phyloP scores from a whole-genome alignment of 2,797 vertebrate species.

The Sebastes dallii region DNA sequence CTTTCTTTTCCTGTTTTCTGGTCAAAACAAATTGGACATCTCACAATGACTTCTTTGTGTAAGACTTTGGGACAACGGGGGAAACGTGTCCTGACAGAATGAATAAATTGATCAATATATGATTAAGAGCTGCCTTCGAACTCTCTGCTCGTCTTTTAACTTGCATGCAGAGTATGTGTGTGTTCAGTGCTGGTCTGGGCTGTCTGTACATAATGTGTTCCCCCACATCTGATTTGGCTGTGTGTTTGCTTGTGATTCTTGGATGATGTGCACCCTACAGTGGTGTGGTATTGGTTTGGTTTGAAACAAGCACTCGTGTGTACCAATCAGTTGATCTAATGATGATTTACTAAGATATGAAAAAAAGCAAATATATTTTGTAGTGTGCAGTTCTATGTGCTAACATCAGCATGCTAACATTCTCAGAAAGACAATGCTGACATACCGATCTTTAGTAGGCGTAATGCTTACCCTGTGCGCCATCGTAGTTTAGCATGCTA shows the following conservation, averaged over 20 bases:
- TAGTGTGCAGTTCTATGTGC: neutral
- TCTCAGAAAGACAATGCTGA: neutral
- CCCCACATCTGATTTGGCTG: neutral
- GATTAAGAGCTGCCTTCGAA: constrained; percentile 64
- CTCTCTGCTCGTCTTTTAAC: constrained; percentile 53
- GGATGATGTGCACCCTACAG: neutral
- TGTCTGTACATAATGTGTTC: neutral
- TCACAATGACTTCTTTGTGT: constrained; percentile 76
- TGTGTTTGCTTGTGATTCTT: neutral
- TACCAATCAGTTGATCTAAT: neutral
- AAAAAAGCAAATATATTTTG: neutral
- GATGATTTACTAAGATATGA: too few species aligned
- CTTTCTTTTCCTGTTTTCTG: constrained; percentile 65
- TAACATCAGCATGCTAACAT: neutral
- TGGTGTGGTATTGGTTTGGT: neutral
- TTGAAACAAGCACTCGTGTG: neutral
- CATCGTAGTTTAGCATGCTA: neutral
- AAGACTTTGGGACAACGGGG: constrained; percentile 75
- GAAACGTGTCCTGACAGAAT: constrained; percentile 77
- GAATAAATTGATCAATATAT: constrained; percentile 85
- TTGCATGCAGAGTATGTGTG: neutral
- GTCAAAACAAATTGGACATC: constrained; percentile 71
- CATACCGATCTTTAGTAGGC: too few species aligned
- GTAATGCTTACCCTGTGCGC: neutral
- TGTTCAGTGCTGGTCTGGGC: neutral